Conservation (phyloP, 2,113 vertebrate genomes). For the Eudorcas thomsonii region DNA sequence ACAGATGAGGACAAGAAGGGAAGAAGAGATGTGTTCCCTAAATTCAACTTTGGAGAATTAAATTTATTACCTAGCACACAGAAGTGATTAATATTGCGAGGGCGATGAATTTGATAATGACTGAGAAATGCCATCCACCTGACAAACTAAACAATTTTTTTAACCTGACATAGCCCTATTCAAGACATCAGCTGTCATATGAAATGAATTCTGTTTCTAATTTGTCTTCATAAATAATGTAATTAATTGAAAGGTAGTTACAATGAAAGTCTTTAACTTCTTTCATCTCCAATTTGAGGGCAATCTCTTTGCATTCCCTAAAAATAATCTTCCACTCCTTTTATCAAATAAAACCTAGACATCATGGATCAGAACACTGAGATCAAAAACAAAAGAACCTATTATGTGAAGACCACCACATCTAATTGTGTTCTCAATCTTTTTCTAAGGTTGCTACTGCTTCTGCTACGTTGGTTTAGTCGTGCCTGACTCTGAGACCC, state of each 20-base stretch:
- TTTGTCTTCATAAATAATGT: slow-evolving; percentile 76
- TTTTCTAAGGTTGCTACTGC: neutral
- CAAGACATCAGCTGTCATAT: slow-evolving; percentile 67
- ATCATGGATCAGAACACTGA: slow-evolving; percentile 35
- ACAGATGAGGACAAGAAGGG: neutral
- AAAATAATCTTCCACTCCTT: neutral
- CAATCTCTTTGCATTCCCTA: slow-evolving; percentile 34
- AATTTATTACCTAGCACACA: slow-evolving; percentile 18
- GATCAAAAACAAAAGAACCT: slow-evolving; percentile 39
- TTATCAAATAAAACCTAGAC: slow-evolving; percentile 30
- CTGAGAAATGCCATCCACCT: slow-evolving; percentile 58
- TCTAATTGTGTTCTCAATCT: neutral
- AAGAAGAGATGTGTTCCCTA: neutral
- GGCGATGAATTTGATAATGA: slow-evolving; percentile 61
- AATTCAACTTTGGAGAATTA: slow-evolving; percentile 32
- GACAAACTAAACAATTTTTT: slow-evolving; percentile 72
- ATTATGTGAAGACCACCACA: neutral
- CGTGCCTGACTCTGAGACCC: neutral
- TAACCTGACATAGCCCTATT: slow-evolving; percentile 59
- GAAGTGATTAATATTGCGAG: slow-evolving; percentile 22
- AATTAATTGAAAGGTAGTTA: slow-evolving; percentile 71
- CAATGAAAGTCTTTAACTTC: slow-evolving; percentile 64
- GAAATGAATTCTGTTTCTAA: slow-evolving; percentile 72
- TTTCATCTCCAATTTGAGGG: slow-evolving; percentile 52
- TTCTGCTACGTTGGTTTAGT: neutral